Evolutionary conservation across 2,113 vertebrate genomes (phyloP).

Genomic region (Ariopsis seemanni): DNA sequence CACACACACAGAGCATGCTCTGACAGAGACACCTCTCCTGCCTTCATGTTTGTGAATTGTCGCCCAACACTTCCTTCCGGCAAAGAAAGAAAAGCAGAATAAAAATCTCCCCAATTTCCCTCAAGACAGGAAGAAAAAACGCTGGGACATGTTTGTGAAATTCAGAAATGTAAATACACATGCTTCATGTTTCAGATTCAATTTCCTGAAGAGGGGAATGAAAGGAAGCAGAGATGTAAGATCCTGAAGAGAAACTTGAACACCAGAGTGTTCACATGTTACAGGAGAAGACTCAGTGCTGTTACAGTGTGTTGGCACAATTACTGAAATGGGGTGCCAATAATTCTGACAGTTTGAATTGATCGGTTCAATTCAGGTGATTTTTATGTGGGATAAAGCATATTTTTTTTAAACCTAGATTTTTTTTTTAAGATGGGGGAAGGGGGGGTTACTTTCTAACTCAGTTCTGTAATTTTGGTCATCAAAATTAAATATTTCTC

Average conservation of each 20-base stretch:
- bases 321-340: neutral
- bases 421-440: too few relatives aligned
- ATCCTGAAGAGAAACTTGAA: neutral
- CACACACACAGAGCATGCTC: neutral
- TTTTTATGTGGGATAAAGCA: too few relatives aligned
- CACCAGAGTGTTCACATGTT: too few relatives aligned
- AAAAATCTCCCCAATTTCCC: neutral
- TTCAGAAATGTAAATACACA: neutral
- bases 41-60: slow-evolving; percentile 16
- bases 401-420: too few relatives aligned
- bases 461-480: too few relatives aligned
- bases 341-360: neutral
- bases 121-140: neutral
- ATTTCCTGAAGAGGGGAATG: neutral
- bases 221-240: neutral
- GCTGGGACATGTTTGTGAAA: neutral
- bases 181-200: neutral
- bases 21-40: neutral
- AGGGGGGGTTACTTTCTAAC: too few relatives aligned
- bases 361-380: neutral
- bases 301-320: neutral
- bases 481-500: too few relatives aligned
- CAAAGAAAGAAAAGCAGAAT: neutral
- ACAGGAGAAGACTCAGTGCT: neutral
- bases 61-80: neutral